Conservation (phyloP, 2,888 invertebrate genomes). For the Dolomedes plantarius region DNA sequence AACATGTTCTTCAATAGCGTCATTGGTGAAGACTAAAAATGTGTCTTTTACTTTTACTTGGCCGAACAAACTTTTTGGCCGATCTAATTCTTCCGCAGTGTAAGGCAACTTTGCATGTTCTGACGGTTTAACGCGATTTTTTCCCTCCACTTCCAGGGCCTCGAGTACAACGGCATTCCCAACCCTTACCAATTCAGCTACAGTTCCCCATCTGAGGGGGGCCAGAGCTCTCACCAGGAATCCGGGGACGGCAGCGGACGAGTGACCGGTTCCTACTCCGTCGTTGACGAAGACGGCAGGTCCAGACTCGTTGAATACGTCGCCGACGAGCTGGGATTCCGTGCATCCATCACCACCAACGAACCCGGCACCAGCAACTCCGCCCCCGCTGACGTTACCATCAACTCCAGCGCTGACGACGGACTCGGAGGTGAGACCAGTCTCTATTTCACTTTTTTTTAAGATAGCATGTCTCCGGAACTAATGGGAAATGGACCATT, state of each 20-base stretch:
- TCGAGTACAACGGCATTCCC: slow-evolving; percentile 12
- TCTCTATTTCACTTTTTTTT: neutral
- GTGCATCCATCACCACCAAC: slow-evolving; percentile 51
- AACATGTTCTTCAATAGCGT: too few species aligned
- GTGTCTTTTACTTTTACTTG: too few species aligned
- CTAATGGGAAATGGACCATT: too few species aligned
- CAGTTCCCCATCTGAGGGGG: slow-evolving; percentile 36
- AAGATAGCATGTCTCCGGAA: too few species aligned
- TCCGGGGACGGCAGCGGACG: slow-evolving; percentile 54
- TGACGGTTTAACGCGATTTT: too few species aligned
- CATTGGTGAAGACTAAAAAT: too few species aligned
- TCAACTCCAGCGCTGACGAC: slow-evolving; percentile 47
- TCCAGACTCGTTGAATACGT: slow-evolving; percentile 48
- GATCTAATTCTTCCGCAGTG: neutral
- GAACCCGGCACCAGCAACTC: slow-evolving; percentile 59
- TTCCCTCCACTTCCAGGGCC: neutral
- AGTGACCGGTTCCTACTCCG: slow-evolving; percentile 41
- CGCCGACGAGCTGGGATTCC: slow-evolving; percentile 47
- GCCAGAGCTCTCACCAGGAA: slow-evolving; percentile 40
- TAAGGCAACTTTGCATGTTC: too few species aligned
- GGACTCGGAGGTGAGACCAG: neutral
- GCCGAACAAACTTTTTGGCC: too few species aligned
- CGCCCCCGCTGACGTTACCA: slow-evolving; percentile 44
- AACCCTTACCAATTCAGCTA: slow-evolving; percentile 53
- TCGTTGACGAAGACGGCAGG: slow-evolving; percentile 49